phyloP scores from a whole-genome alignment of 1,140 invertebrate species.

The Tetranychus cinnabarinus region DNA sequence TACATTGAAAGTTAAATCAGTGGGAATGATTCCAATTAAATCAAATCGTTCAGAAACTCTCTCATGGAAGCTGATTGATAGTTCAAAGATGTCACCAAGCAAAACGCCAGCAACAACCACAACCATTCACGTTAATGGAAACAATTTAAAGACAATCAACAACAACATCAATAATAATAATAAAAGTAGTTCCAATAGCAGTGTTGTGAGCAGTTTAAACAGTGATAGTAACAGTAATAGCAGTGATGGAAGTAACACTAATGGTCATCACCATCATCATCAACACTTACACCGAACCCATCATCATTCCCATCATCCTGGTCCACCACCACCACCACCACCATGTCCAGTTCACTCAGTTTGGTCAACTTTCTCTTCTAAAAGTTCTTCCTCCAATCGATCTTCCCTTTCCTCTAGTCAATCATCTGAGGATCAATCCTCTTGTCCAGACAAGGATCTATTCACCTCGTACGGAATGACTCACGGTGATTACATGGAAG shows the following conservation, averaged over 20 bases:
- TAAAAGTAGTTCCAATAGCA: background rate
- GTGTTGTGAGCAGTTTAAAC: background rate
- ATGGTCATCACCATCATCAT: too few species aligned
- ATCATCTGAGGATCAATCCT: background rate
- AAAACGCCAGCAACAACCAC: background rate
- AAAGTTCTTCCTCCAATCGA: background rate
- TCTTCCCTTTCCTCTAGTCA: background rate
- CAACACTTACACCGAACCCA: too few species aligned
- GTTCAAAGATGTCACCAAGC: background rate
- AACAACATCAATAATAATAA: background rate
- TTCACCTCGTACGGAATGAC: background rate
- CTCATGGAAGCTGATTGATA: constrained; percentile 5
- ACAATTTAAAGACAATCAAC: background rate
- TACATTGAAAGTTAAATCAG: constrained; percentile 14
- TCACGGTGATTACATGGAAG: background rate
- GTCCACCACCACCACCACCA: background rate
- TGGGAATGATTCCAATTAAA: constrained; percentile 14
- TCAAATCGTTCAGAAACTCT: constrained; percentile 8
- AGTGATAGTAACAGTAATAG: background rate
- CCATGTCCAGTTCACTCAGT: constrained; percentile 1
- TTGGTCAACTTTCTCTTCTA: background rate
- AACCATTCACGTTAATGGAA: background rate
- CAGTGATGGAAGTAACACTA: too few species aligned
- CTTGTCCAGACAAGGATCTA: background rate
- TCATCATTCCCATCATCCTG: background rate